phyloP scores from a whole-genome alignment of 2,888 invertebrate species.

The Tetranychus truncatus region DNA sequence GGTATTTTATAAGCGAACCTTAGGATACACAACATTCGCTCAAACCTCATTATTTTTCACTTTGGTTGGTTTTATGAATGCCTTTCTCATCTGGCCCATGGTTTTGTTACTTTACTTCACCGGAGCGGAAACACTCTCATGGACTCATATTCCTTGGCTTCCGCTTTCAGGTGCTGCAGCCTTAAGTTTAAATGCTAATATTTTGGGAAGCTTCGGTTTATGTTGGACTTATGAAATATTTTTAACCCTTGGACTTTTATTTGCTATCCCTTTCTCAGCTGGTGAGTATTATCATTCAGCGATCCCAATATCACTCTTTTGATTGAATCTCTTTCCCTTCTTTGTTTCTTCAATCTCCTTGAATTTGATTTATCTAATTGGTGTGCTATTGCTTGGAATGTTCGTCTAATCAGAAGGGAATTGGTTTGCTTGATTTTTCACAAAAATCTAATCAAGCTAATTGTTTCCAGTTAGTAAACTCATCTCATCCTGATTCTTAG shows the following conservation, averaged over 20 bases:
- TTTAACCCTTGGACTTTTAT: conserved; percentile 77
- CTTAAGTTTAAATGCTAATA: conserved; percentile 58
- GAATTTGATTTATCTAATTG: too few relatives aligned
- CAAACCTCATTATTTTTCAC: conserved; percentile 85
- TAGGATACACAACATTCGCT: conserved; percentile 77
- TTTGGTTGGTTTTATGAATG: conserved; percentile 68
- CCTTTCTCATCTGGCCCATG: conserved; percentile 74
- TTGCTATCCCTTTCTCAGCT: conserved; percentile 81
- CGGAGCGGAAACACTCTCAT: conserved; percentile 61
- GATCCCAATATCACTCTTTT: neutral
- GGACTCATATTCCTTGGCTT: conserved; percentile 70
- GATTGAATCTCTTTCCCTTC: neutral
- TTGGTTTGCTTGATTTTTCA: too few relatives aligned
- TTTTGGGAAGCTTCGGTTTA: conserved; percentile 81
- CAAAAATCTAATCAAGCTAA: too few relatives aligned
- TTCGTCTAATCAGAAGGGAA: too few relatives aligned
- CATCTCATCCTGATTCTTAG: too few relatives aligned
- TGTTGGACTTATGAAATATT: conserved; percentile 82
- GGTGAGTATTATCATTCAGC: conserved; percentile 42
- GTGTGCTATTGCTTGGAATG: too few relatives aligned
- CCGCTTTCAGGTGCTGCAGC: conserved; percentile 56
- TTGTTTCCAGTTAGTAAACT: too few relatives aligned
- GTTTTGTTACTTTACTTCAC: conserved; percentile 52
- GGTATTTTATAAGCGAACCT: conserved; percentile 77
- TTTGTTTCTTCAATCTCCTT: too few relatives aligned